Evolutionary conservation across 1,140 invertebrate genomes (phyloP).

Genomic region (Heliconius hermathena): DNA sequence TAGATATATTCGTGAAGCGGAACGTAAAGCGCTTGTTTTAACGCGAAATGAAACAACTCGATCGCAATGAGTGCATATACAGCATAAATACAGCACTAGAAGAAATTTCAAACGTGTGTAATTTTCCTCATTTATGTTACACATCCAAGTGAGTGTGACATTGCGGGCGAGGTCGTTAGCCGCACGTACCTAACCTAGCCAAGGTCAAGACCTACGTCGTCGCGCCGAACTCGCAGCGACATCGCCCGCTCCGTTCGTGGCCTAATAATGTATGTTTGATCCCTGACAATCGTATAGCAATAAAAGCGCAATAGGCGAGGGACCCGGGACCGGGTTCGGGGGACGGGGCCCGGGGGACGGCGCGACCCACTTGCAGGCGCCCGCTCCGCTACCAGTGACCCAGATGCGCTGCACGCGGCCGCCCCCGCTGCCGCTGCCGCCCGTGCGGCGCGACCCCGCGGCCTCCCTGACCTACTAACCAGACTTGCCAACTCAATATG

Average conservation of each 20-base stretch:
- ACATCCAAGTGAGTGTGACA: constrained; percentile 25
- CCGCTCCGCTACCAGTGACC: constrained; percentile 71
- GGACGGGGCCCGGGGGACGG: constrained; percentile 33
- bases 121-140: constrained; percentile 19
- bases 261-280: constrained; percentile 13
- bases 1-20: no score
- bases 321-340: constrained; percentile 9
- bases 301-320: constrained; percentile 47
- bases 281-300: constrained; percentile 44
- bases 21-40: not conserved
- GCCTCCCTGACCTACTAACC: constrained; percentile 54
- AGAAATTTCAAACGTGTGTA: not conserved
- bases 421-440: constrained; percentile 26
- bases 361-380: constrained; percentile 55
- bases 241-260: not conserved
- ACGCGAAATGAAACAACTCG: not conserved
- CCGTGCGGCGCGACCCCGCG: constrained; percentile 37
- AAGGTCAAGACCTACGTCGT: constrained; percentile 46
- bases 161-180: constrained; percentile 44
- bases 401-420: constrained; percentile 52
- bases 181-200: constrained; percentile 48
- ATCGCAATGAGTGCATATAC: not conserved
- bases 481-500: constrained; percentile 37
- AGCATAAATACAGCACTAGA: not conserved
- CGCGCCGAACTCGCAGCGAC: constrained; percentile 11